phyloP scores from a whole-genome alignment of 2,888 invertebrate genomes.

The Temnothorax ravouxi region DNA sequence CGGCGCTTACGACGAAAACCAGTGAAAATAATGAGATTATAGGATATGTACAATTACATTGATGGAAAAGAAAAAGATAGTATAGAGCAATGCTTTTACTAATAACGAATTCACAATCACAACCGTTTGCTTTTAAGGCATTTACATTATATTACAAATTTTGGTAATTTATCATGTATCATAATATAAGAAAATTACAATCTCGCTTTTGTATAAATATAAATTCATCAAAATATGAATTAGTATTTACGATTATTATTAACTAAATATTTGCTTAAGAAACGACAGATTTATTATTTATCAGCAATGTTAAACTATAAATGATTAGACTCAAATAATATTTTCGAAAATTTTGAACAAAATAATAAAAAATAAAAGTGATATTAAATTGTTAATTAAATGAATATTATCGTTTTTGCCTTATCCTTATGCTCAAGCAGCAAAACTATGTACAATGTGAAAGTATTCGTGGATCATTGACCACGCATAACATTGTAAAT shows the following conservation, averaged over 20 bases:
- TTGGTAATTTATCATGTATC: not conserved
- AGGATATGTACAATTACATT: conserved; percentile 41
- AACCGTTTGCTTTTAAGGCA: not conserved
- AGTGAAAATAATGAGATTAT: conserved; percentile 34
- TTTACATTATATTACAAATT: conserved; percentile 1
- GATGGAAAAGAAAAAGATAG: not conserved
- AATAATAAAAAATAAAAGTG: not conserved
- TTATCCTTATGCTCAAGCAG: conserved; percentile 65
- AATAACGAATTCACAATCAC: not conserved
- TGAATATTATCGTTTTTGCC: conserved; percentile 29
- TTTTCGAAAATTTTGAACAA: not conserved
- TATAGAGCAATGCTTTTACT: not conserved
- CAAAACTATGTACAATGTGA: conserved; percentile 69
- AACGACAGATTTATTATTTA: not conserved
- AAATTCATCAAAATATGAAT: not conserved
- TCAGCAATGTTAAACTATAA: not conserved
- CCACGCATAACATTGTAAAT: conserved; percentile 49
- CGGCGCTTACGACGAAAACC: conserved; percentile 35
- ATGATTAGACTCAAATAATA: not conserved
- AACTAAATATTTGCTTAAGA: not conserved
- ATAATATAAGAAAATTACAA: not conserved
- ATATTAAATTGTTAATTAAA: not conserved
- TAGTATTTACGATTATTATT: not conserved
- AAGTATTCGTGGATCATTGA: conserved; percentile 66
- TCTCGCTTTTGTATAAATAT: not conserved